Base-by-base conservation (phyloP, 2,113 vertebrate genomes). In the Echinops telfairi region DNA sequence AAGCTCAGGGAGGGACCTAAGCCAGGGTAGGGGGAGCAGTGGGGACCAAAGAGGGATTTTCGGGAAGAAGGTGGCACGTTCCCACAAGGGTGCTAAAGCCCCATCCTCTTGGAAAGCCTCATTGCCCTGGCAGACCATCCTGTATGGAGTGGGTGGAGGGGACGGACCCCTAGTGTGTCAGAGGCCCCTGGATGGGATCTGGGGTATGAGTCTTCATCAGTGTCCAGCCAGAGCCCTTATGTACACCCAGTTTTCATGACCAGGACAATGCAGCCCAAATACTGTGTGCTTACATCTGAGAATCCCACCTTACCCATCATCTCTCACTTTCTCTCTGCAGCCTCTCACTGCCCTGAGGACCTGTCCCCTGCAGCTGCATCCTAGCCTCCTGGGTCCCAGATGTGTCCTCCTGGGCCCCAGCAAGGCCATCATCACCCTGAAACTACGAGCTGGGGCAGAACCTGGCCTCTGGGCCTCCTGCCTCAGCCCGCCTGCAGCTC, bases 401-500 rank as follows among this genome's bases (percentile, higher is more conserved):
- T 78, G 16, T 36, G 23, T 62, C 70, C 73, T 64, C 20, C 73
- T 31, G 31, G 47, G 70, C 23, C n/a, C 79, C 29, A 23, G 90
- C 70, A 77, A 62, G 11, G 6, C 78, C 36, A 15, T 43, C 58
- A 15, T 43, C 58, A 33, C 33, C 53, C 76, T 14, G 36, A 43
- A n/a, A 53, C 66, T 92, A 53, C 10, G 47, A 53, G 47, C 77
- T 58, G 29, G 76, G 40, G 83, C 71, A 86, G 89, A 89, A 89
- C 22, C 31, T 22, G n/a, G 89, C 66, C n/a, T 17, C 79, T 29
- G 40, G 91, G 86, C 68, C 75, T 77, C 85, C 79, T 33, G 88
- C 79, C 86, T 86, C 94, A 62, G 62, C 43, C 12, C 66, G 79
- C 87, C 31, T 38, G 84, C 40, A 75, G 94, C 16, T 6, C 75